These are phyloP conservation scores for Montifringilla adamsi DNA, from an alignment of 2,113 vertebrate species.

Conservation along the genomic window DNA sequence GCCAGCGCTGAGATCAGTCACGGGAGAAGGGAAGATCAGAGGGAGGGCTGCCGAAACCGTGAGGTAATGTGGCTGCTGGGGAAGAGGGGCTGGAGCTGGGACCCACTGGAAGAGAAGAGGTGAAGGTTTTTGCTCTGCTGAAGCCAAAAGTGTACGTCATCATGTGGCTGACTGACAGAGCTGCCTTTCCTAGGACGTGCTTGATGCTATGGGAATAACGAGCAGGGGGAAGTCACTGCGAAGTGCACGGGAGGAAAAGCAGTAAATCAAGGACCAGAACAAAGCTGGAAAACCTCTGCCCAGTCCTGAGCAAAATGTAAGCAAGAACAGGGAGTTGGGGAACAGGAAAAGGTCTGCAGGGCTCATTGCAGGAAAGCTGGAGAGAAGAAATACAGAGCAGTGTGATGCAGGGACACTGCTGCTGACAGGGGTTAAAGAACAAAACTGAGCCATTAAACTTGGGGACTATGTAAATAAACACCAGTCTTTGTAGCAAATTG, in stretches of 20 bases:
- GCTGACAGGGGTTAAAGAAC: not conserved
- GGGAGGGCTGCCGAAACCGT: not conserved
- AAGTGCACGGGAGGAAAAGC: not conserved
- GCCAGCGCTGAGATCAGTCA: conserved; percentile 47
- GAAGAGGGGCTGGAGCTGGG: conserved; percentile 15
- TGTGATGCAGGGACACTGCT: not conserved
- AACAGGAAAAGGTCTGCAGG: not conserved
- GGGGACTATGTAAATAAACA: not conserved
- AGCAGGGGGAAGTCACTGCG: not conserved
- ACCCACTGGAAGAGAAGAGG: not conserved
- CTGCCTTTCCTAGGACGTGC: not conserved
- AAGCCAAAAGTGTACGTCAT: conserved; percentile 41
- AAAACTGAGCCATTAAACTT: not conserved
- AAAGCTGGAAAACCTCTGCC: not conserved
- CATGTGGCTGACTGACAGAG: conserved; percentile 16
- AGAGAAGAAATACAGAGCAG: not conserved
- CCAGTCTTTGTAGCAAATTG: not conserved
- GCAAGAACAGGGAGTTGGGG: not conserved
- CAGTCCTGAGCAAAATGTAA: not conserved
- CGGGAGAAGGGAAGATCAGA: conserved; percentile 42
- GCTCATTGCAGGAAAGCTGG: not conserved
- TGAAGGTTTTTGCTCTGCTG: conserved; percentile 18
- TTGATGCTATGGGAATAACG: not conserved
- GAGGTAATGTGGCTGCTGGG: conserved; percentile 53
- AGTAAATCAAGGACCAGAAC: not conserved